A percentile compares a stretch with the other conserved stretches of the same genome.
Conservation (phyloP, 2,797 vertebrate genomes). For the Sandelia bainsii region DNA sequence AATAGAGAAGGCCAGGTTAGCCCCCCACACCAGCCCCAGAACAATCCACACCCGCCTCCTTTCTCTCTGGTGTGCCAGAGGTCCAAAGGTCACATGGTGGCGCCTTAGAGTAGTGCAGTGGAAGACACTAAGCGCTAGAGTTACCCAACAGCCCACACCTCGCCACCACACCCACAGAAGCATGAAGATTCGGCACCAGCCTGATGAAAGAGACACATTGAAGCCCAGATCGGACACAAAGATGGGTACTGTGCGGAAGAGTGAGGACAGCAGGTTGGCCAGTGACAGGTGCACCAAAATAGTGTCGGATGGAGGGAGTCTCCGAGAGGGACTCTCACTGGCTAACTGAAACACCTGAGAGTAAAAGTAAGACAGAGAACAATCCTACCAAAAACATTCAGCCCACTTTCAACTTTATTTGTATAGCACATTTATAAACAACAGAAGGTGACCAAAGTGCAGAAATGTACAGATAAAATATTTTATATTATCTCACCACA, state of each 20-base stretch:
- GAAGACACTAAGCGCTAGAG: slow-evolving; percentile 84
- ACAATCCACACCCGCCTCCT: slow-evolving; percentile 70
- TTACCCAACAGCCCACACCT: slow-evolving; percentile 86
- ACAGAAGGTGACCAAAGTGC: too few species aligned
- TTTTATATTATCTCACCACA: slow-evolving; percentile 75
- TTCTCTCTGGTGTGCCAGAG: slow-evolving; percentile 71
- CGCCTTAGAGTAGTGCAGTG: slow-evolving; percentile 84
- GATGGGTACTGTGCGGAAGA: slow-evolving; percentile 86
- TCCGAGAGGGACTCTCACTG: slow-evolving; percentile 61
- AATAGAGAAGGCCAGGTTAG: slow-evolving; percentile 81
- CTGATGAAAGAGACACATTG: slow-evolving; percentile 75
- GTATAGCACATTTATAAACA: too few species aligned
- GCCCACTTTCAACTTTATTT: background rate
- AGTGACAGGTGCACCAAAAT: slow-evolving; percentile 86
- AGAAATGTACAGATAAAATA: background rate
- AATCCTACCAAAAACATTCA: slow-evolving; percentile 4
- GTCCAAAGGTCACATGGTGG: slow-evolving; percentile 72
- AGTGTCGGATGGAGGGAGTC: slow-evolving; percentile 81
- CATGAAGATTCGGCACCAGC: slow-evolving; percentile 87
- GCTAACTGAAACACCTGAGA: slow-evolving; percentile 81
- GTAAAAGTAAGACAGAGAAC: slow-evolving; percentile 22
- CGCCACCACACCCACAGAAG: slow-evolving; percentile 89
- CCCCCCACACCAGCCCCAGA: slow-evolving; percentile 79
- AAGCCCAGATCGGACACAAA: slow-evolving; percentile 85
- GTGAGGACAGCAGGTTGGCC: slow-evolving; percentile 84